Percentiles rank a stretch among this genome's conserved stretches.
These are phyloP conservation scores for Nyctalus aviator DNA, from an alignment of 2,797 vertebrate species.

Conservation along the genomic window DNA sequence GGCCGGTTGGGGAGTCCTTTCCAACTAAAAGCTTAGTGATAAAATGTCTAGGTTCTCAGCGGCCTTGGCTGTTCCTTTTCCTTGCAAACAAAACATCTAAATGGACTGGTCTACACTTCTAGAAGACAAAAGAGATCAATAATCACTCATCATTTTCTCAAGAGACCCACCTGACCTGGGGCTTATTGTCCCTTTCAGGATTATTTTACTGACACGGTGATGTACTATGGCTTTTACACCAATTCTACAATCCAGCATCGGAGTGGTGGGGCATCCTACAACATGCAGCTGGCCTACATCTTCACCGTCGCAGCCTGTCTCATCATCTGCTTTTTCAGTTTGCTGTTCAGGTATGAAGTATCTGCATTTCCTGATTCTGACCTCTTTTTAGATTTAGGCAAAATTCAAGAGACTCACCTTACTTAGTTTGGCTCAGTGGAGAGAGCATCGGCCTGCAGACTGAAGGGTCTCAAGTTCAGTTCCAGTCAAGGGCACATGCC, in stretches of 20 bases:
- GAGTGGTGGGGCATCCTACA: slow-evolving; percentile 84
- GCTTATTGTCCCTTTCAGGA: slow-evolving; percentile 88
- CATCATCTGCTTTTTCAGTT: slow-evolving; percentile 91
- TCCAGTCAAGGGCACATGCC: too few species aligned
- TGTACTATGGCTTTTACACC: slow-evolving; percentile 97
- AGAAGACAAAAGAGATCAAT: neutral
- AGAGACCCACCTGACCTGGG: neutral
- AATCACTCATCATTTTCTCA: neutral
- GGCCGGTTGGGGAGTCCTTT: neutral
- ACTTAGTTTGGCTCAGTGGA: too few species aligned
- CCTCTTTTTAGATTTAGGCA: neutral
- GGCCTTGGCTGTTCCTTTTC: neutral
- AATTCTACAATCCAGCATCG: slow-evolving; percentile 85
- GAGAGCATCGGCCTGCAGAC: too few species aligned
- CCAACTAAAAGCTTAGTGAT: neutral
- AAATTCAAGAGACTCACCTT: neutral
- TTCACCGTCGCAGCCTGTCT: slow-evolving; percentile 94
- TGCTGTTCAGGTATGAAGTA: slow-evolving; percentile 92
- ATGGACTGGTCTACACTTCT: neutral
- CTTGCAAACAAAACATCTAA: neutral
- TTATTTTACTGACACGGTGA: slow-evolving; percentile 93
- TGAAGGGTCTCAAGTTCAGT: too few species aligned
- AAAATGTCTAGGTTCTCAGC: neutral
- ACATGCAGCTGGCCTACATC: slow-evolving; percentile 97
- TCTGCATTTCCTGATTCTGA: neutral